phyloP scores from a whole-genome alignment of 2,797 vertebrate genomes.

The Yasuhikotakia modesta region DNA sequence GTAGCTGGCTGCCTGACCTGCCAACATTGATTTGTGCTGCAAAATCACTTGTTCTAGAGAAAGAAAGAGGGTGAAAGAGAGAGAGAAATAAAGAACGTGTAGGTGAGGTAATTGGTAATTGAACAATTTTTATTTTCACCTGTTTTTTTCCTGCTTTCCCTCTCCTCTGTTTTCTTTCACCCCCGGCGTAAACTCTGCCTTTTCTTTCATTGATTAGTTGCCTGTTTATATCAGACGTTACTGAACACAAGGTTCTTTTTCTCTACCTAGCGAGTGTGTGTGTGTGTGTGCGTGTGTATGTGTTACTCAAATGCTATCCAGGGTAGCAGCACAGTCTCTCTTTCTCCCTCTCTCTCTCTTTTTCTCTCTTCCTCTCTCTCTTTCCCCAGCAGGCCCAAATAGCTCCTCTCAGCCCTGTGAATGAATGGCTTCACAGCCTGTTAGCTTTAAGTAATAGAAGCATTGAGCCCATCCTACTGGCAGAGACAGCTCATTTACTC shows the following conservation, averaged over 20 bases:
- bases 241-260: conserved; percentile 76
- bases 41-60: conserved; percentile 96
- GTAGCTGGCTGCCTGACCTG: conserved; percentile 96
- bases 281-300: conserved; percentile 62
- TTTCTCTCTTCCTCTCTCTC: neutral
- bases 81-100: conserved; percentile 86
- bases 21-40: conserved; percentile 98
- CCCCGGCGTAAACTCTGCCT: conserved; percentile 77
- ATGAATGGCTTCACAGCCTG: conserved; percentile 98
- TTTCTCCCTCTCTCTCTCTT: neutral
- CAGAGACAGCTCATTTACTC: conserved; percentile 99
- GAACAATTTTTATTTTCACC: conserved; percentile 94
- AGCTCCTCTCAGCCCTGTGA: conserved; percentile 86
- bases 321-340: conserved; percentile 69
- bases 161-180: conserved; percentile 64
- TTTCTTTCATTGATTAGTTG: conserved; percentile 88
- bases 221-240: conserved; percentile 90
- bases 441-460: conserved; percentile 99
- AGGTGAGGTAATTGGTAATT: conserved; percentile 95
- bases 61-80: conserved; percentile 81
- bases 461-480: conserved; percentile 98
- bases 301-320: conserved; percentile 67
- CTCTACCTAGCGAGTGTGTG: conserved; percentile 78
- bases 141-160: conserved; percentile 69
- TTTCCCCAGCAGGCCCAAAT: conserved; percentile 80